phyloP scores from a whole-genome alignment of 1,140 invertebrate genomes.

The Gryon sp. region DNA sequence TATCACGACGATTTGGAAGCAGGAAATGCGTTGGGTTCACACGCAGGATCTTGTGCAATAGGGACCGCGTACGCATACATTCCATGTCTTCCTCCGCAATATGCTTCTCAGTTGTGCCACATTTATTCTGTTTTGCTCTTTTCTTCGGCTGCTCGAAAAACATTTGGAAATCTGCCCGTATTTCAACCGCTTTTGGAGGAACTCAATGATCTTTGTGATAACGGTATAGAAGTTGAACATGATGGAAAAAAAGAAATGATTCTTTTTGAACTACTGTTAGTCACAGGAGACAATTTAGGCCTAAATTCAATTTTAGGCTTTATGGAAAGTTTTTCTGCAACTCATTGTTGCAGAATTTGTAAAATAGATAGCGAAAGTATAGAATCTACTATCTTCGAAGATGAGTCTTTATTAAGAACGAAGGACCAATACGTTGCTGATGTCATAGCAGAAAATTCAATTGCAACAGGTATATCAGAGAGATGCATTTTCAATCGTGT shows the following conservation, averaged over 20 bases:
- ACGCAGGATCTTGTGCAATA: constrained; percentile 53
- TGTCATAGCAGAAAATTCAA: background rate
- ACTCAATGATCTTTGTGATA: constrained; percentile 21
- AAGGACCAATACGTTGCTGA: constrained; percentile 5
- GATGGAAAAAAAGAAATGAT: background rate
- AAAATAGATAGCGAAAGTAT: constrained; percentile 1
- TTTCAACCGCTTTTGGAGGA: constrained; percentile 59
- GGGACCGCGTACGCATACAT: constrained; percentile 60
- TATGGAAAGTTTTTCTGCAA: constrained; percentile 22
- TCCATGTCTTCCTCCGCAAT: constrained; percentile 47
- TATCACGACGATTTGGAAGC: constrained; percentile 59
- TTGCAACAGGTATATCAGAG: constrained; percentile 65
- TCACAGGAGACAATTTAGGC: constrained; percentile 34
- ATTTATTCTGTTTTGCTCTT: constrained; percentile 46
- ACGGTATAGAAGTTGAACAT: constrained; percentile 9
- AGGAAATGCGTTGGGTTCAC: constrained; percentile 56
- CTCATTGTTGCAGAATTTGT: constrained; percentile 28
- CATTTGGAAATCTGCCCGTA: constrained; percentile 70
- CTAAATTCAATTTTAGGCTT: constrained; percentile 14
- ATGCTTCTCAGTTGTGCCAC: constrained; percentile 20
- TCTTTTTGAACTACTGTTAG: constrained; percentile 27
- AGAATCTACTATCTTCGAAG: no score
- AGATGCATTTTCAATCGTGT: constrained; percentile 67
- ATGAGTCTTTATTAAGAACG: no score
- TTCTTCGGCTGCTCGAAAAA: constrained; percentile 45